These are phyloP conservation scores for Oegoconia quadripuncta DNA, from an alignment of 2,888 invertebrate species.

Conservation along the genomic window DNA sequence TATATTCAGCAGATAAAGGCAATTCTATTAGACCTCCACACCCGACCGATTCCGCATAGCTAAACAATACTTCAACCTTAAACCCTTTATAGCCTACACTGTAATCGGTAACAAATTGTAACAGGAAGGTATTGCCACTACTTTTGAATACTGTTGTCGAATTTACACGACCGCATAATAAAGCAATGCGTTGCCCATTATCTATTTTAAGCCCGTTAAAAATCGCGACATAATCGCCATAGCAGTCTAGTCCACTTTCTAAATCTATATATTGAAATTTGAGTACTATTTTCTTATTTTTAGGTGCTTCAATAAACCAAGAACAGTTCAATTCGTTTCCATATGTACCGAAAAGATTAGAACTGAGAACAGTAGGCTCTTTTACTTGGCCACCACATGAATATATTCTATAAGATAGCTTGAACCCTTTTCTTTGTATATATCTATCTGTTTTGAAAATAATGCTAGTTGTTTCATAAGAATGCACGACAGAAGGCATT, in stretches of 20 bases:
- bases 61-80: conserved; percentile 80
- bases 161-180: conserved; percentile 83
- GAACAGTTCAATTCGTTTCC: conserved; percentile 81
- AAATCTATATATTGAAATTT: conserved; percentile 80
- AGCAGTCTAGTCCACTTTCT: conserved; percentile 70
- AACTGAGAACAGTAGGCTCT: conserved; percentile 73
- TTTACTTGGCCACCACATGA: conserved; percentile 88
- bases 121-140: conserved; percentile 74
- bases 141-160: conserved; percentile 78
- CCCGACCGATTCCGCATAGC: conserved; percentile 71
- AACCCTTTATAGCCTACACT: conserved; percentile 74
- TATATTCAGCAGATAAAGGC: conserved; percentile 46
- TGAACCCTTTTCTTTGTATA: conserved; percentile 78
- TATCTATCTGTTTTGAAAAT: conserved; percentile 78
- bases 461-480: conserved; percentile 57
- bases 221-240: conserved; percentile 80
- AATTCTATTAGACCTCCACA: conserved; percentile 85
- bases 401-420: conserved; percentile 78
- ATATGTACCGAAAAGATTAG: conserved; percentile 69
- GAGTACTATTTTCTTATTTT: conserved; percentile 80
- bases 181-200: conserved; percentile 66
- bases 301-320: conserved; percentile 88
- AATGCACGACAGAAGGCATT: conserved; percentile 50
- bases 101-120: conserved; percentile 70
- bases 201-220: conserved; percentile 65